Evolutionary conservation across 2,797 vertebrate species (phyloP).

Genomic region (Helicolenus hilgendorfi): DNA sequence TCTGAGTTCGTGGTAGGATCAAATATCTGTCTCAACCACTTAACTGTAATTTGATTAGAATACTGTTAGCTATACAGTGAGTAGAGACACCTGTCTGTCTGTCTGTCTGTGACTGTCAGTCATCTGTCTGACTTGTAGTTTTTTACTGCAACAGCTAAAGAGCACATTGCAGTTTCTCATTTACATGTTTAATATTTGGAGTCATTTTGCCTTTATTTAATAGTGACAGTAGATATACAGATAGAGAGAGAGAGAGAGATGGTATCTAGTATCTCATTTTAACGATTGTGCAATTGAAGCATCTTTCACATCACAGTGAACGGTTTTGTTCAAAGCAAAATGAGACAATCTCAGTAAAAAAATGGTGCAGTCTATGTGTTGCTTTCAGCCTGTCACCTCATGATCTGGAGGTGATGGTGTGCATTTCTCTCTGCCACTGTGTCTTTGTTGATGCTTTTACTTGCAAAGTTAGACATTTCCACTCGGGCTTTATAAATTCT

Average conservation of each 20-base stretch:
- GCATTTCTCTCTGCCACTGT: background rate
- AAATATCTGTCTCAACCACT: constrained; percentile 63
- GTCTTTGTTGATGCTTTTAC: background rate
- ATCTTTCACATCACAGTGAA: background rate
- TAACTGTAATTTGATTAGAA: constrained; percentile 77
- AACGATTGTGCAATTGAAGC: background rate
- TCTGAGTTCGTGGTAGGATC: constrained; percentile 65
- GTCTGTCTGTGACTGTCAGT: background rate
- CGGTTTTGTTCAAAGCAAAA: background rate
- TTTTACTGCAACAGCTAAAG: background rate
- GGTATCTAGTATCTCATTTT: background rate
- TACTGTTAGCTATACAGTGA: constrained; percentile 1
- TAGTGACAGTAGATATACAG: background rate
- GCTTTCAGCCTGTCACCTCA: background rate
- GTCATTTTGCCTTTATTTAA: background rate
- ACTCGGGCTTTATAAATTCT: background rate
- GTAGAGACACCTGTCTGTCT: constrained; percentile 25
- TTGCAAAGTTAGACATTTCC: background rate
- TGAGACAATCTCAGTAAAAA: background rate
- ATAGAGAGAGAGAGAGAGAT: background rate
- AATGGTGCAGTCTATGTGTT: background rate
- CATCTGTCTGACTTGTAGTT: background rate
- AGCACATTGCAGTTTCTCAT: background rate
- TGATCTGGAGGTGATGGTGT: background rate
- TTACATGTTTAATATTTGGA: background rate